Base-by-base conservation (phyloP, 1,140 invertebrate genomes). In the Aphelenchoides besseyi region DNA sequence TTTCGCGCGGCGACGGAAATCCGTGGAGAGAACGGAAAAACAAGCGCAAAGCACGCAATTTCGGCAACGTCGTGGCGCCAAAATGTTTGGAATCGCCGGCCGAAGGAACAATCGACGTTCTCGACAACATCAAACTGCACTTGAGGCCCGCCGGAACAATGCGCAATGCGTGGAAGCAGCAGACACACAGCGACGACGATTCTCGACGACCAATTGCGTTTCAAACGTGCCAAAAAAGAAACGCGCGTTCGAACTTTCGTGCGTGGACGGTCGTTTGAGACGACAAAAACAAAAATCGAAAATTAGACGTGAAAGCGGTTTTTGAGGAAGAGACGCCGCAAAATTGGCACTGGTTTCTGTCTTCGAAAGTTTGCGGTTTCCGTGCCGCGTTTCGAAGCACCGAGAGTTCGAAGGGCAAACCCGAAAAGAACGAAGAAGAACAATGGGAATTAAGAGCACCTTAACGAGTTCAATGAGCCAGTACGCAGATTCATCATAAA, bases 301-400 rank as follows among this genome's bases (percentile, higher is more conserved):
- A 48, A 48, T 48, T 48, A 48, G 41, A 48, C 41, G 41, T 48
- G 41, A 48, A 48, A 48, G n/a, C 41, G 41, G 41, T 48, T 48
- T 48, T 12, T 12, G 41, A 48, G 41, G 41, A 48, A 23, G 41
- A 48, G 41, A 48, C 41, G 12, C 12, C 41, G 12, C 12, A 48
- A 48, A 48, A 48, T 48, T 48, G 41, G 12, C 41, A 23, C 41
- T 23, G 41, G 12, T 23, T 48, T 48, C 41, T 48, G 12, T 12
- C 41, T 48, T 23, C n/a, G n/a, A 23, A 48, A 48, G 41, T 48
- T 48, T 48, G 12, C 12, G 12, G 41, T 48, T 48, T 48, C 41
- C 41, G 41, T 48, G 41, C 12, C 41, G 41, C 41, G 41, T 12
- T 48, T 23, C 12, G 41, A 48, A 23, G 41, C 41, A 23, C 12